Conservation (phyloP, 2,888 invertebrate species). For the Drosophila crucigera region DNA sequence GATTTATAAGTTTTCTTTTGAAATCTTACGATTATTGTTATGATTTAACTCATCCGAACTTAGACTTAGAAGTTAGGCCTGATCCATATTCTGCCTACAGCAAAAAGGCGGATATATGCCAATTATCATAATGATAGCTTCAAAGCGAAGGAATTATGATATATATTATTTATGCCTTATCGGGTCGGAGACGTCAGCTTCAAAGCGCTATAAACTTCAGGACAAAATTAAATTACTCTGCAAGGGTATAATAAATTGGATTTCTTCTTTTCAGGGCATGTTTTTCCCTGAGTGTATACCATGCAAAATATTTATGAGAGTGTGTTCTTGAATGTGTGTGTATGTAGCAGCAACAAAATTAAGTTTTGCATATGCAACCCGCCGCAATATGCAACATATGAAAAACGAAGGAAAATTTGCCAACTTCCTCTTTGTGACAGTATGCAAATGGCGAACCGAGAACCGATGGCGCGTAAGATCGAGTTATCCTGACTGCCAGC, state of each 20-base stretch:
- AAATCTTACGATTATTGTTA: too few relatives aligned
- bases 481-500: conserved; percentile 54
- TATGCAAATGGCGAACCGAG: conserved; percentile 39
- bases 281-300: background rate
- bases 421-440: conserved; percentile 44
- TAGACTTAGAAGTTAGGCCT: background rate
- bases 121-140: too few relatives aligned
- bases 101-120: too few relatives aligned
- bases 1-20: too few relatives aligned
- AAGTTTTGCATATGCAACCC: conserved; percentile 46
- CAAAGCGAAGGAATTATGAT: too few relatives aligned
- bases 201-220: too few relatives aligned
- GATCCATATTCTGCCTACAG: too few relatives aligned
- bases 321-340: background rate
- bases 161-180: background rate
- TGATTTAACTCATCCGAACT: too few relatives aligned
- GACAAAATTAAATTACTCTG: too few relatives aligned
- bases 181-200: background rate
- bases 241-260: background rate
- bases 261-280: background rate
- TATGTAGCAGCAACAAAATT: conserved; percentile 30
- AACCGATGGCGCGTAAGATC: conserved; percentile 38
- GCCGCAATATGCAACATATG: conserved; percentile 52
- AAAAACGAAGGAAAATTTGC: conserved; percentile 69
- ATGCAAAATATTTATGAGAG: background rate